Evolutionary conservation across 2,888 invertebrate genomes (phyloP), one percentile per base, ranked within the genome.

Genomic region (Noctua pronuba): DNA sequence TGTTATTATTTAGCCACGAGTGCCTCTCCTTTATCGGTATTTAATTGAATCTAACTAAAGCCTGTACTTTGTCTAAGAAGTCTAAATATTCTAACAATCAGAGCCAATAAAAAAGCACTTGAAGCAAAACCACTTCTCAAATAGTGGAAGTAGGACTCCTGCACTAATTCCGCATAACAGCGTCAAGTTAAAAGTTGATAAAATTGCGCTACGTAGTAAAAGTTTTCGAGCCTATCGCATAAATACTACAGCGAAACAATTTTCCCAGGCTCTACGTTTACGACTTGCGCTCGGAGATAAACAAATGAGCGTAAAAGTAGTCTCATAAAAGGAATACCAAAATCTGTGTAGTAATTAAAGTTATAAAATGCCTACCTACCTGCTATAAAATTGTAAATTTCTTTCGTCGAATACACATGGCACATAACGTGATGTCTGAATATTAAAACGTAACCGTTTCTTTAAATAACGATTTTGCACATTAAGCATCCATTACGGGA

Each of bases 401-500:
- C 3, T 62, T n/a, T 13, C 46, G 35, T 28, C 28, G 18, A 31
- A 73, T 46, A 67, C 64, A 65, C 6, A 38, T 64, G 5, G 13
- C 38, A 46, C 52, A 44, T 75, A 67, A 38, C 60, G 31, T 71
- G 31, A 38, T 62, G 16, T 35, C 67, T 67, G 46, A 66, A 75
- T 35, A 73, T 60, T 62, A 67, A 55, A 82, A 55, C 65, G 62
- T 58, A 64, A 24, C 35, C 44, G 77, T 79, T 81, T 76, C 86
- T 80, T 75, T 64, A 83, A 83, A 87, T 58, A 79, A 76, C 66
- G 77, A 85, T 84, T 86, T 84, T 88, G 82, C 84, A 84, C 87
- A 90, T 86, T 89, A 88, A 88, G 87, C 86, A 84, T 87, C 87
- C 88, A 90, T 90, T 89, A 88, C 73, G 82, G 58, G 75, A 85